Conservation (phyloP, 2,797 vertebrate genomes). For the Eutrigla gurnardus region DNA sequence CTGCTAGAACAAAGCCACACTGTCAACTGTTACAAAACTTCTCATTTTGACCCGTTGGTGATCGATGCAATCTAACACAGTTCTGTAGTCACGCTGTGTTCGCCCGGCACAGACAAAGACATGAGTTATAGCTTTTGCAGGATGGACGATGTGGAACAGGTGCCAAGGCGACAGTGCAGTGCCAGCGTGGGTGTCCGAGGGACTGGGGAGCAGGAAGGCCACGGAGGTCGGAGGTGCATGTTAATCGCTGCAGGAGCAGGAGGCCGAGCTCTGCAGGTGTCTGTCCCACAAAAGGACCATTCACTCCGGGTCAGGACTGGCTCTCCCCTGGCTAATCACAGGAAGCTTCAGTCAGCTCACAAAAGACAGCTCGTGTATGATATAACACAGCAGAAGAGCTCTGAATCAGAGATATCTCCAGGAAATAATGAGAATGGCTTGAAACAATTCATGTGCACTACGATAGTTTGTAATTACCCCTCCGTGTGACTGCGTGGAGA, state of each 20-base stretch:
- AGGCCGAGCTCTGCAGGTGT: conserved; percentile 80
- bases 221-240: conserved; percentile 78
- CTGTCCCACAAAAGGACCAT: conserved; percentile 80
- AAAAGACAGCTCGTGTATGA: conserved; percentile 31
- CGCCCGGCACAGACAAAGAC: conserved; percentile 68
- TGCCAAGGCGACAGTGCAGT: conserved; percentile 69
- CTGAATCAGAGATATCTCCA: conserved; percentile 18
- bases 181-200: conserved; percentile 69
- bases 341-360: conserved; percentile 51
- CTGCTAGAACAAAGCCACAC: conserved; percentile 5
- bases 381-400: conserved; percentile 25
- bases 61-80: conserved; percentile 35
- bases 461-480: conserved; percentile 13
- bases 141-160: conserved; percentile 73
- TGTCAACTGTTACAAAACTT: conserved; percentile 13
- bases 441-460: conserved; percentile 17
- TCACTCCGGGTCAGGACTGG: conserved; percentile 67
- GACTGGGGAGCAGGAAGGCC: conserved; percentile 54
- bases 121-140: conserved; percentile 70
- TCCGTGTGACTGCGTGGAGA: conserved; percentile 4
- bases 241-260: conserved; percentile 77
- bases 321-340: conserved; percentile 53
- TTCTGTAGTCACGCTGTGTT: conserved; percentile 41
- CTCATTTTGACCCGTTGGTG: conserved; percentile 35
- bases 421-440: not conserved